These are phyloP conservation scores for Agraylea sexmaculata DNA, from an alignment of 1,140 invertebrate genomes.

Conservation along the genomic window DNA sequence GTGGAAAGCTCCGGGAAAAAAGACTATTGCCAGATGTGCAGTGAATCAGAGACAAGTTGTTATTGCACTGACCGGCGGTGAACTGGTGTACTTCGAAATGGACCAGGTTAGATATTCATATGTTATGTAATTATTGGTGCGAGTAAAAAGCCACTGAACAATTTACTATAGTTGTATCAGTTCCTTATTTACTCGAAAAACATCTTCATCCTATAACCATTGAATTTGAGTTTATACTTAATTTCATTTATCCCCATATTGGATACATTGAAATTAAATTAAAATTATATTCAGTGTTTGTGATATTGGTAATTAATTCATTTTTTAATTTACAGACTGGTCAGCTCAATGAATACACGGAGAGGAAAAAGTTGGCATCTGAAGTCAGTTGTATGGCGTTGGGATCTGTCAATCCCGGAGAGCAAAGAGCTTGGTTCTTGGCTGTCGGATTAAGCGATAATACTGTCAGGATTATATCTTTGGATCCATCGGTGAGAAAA, in stretches of 20 bases:
- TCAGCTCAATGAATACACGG: slow-evolving; percentile 95
- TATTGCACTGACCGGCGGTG: slow-evolving; percentile 93
- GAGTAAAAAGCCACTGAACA: slow-evolving; percentile 3
- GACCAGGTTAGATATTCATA: slow-evolving; percentile 71
- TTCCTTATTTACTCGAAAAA: slow-evolving; percentile 12
- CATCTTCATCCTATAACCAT: not conserved
- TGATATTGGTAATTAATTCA: not conserved
- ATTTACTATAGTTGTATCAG: slow-evolving; percentile 2
- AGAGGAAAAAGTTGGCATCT: slow-evolving; percentile 90
- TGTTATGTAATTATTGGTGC: not conserved
- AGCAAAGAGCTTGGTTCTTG: slow-evolving; percentile 91
- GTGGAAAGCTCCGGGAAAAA: slow-evolving; percentile 97
- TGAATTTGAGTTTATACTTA: not conserved
- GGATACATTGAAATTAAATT: too few relatives aligned
- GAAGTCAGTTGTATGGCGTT: slow-evolving; percentile 99
- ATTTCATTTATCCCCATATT: too few relatives aligned
- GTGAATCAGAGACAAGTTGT: slow-evolving; percentile 98
- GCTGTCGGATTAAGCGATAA: slow-evolving; percentile 94
- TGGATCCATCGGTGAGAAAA: slow-evolving; percentile 76
- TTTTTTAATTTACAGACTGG: slow-evolving; percentile 60
- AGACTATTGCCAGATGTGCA: slow-evolving; percentile 94
- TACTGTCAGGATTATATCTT: slow-evolving; percentile 93
- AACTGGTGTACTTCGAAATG: slow-evolving; percentile 99
- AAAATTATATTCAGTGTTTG: too few relatives aligned
- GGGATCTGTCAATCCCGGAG: slow-evolving; percentile 87